Conservation (phyloP, 1,140 invertebrate genomes). For the Parasteatoda tepidariorum region DNA sequence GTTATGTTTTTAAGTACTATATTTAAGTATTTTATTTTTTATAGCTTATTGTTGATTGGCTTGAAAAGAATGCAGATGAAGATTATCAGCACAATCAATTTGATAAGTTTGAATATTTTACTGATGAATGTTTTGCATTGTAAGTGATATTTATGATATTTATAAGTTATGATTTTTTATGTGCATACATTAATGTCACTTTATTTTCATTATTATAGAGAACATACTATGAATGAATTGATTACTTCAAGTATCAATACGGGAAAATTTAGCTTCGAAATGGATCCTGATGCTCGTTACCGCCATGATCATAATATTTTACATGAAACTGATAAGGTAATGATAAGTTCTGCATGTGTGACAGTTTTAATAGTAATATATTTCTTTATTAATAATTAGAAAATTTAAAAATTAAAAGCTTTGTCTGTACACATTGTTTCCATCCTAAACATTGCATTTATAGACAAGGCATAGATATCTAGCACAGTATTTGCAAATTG, state of each 20-base stretch:
- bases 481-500: no score
- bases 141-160: conserved; percentile 34
- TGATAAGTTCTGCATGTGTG: no score
- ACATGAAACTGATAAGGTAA: conserved; percentile 85
- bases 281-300: conserved; percentile 94
- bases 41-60: conserved; percentile 91
- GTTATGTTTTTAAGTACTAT: not conserved
- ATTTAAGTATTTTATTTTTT: conserved; percentile 66
- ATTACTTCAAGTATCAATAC: conserved; percentile 65
- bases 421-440: no score
- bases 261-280: conserved; percentile 71
- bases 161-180: not conserved
- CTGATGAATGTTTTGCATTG: conserved; percentile 54
- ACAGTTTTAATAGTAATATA: no score
- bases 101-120: conserved; percentile 77
- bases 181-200: not conserved
- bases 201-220: conserved; percentile 68
- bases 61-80: conserved; percentile 85
- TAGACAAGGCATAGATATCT: no score
- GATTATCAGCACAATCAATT: conserved; percentile 73
- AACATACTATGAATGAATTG: conserved; percentile 88
- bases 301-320: conserved; percentile 79
- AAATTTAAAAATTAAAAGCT: no score
- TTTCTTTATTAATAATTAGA: no score
- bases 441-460: no score